Base-by-base conservation (phyloP, 2,888 invertebrate genomes). In the Drosophila cyrtoloma region DNA sequence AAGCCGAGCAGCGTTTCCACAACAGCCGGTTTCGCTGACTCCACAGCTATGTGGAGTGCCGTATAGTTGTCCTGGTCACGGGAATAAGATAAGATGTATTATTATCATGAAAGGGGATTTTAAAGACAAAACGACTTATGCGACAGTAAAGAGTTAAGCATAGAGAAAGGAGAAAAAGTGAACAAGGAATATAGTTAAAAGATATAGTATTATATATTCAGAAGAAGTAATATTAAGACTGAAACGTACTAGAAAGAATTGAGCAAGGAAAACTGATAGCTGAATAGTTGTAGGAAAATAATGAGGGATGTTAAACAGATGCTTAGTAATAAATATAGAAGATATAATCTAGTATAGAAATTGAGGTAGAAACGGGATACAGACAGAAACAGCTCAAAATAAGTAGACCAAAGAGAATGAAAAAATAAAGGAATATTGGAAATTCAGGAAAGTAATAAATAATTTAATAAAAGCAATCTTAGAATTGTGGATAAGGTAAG, bases 21-120 rank as follows among this genome's bases (percentile, higher is more conserved):
- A 3, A 99, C 98, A 10, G 97, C 96, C 2, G 99, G 98, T 91
- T 98, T 98, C 73, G 97, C 97, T 1, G 97, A 97, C 93, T 98
- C 98, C 3, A 99, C 99, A 6, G 99, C 99, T 90, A 99, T 97
- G 92, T 99, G 99, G 1, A 99, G 94, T 0, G 99, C 99, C 42
- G 99, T 99, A 94, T 98, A 99, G 93, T 99, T 98, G 91, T 99
- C 98, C 98, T 98, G 53, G 12, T 47, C 47, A 26, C 1, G 14
- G 26, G 26, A 1, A 26, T 10, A 28, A 57, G 9, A 33, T 28
- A 16, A 14, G n/a, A 22, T 16, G n/a, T 30, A 9, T 57, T 57
- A 39, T 26, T 37, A 39, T 2, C 19, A 39, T 1, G 7, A 5
- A n/a, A 42, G 30, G 9, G 22, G 9, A 2, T 26, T 47, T 16